Conservation (phyloP, 1,140 invertebrate genomes). For the Charaxes varanes region DNA sequence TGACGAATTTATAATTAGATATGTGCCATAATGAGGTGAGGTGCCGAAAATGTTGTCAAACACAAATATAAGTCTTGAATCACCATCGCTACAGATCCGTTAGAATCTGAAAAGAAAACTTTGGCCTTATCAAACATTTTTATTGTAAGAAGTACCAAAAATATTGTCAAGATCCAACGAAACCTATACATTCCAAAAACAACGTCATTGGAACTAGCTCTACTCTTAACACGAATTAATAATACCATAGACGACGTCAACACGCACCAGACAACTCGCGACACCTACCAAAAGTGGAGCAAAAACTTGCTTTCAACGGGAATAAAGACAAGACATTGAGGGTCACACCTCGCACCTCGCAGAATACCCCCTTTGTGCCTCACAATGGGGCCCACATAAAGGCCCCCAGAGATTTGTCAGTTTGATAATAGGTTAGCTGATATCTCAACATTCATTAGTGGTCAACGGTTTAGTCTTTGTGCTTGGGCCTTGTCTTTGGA, state of each 20-base stretch:
- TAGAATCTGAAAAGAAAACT: too few relatives aligned
- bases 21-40: too few relatives aligned
- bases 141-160: too few relatives aligned
- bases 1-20: too few relatives aligned
- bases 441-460: conserved; percentile 14
- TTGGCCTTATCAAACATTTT: too few relatives aligned
- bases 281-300: conserved; percentile 17
- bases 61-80: too few relatives aligned
- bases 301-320: conserved; percentile 20
- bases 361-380: conserved; percentile 13
- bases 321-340: conserved; percentile 20
- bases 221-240: conserved; percentile 8
- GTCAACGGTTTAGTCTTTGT: conserved; percentile 13
- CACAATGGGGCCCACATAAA: conserved; percentile 16
- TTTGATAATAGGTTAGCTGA: conserved; percentile 25
- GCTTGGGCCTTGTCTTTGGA: background rate
- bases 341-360: conserved; percentile 16
- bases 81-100: too few relatives aligned
- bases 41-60: too few relatives aligned
- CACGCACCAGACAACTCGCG: conserved; percentile 9
- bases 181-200: too few relatives aligned
- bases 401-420: conserved; percentile 17
- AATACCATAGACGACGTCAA: conserved; percentile 8
- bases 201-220: too few relatives aligned
- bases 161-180: too few relatives aligned